Base-by-base conservation (phyloP, 2,113 vertebrate species). In the Atrichornis clamosus region DNA sequence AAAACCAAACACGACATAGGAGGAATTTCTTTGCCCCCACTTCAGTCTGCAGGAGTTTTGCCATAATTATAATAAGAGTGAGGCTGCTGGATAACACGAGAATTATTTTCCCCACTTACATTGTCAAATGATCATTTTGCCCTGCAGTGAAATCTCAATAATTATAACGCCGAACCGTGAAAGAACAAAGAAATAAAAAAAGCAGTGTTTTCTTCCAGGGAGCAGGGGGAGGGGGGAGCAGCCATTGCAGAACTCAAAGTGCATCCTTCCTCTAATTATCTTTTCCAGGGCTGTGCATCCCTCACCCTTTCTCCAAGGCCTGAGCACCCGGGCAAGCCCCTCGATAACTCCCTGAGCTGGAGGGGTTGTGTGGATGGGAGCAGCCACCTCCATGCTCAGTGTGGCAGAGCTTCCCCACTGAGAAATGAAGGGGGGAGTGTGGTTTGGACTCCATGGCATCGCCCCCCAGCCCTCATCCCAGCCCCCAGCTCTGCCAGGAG, bases 141-240 rank as follows among this genome's bases (percentile, higher is more conserved):
- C 96, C 95, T 96, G 93, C 96, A 93, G 95, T 90, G 88, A 95
- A 89, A 94, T 93, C 92, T 94, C 95, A 96, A 85, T 96, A 96
- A 97, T 97, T 96, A 95, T 88, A 83, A 95, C 32, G 87, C 94
- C 7, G 44, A 96, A 81, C 88, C 60, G 32, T 5, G 79, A 65
- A 95, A 92, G 90, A 97, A 96, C 93, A 96, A 97, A 96, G 93
- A 96, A 89, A 95, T 62, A 67, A 84, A 79, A 83, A 75, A 88
- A 58, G 67, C 75, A 6, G 79, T 62, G 84, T 90, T 96, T 95
- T 80, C 93, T 97, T 86, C 33, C 46, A 46, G 64, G 78, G 81
- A 78, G 50, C 7, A 7, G 65, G 82, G 56, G 67, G 72, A 60
- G 30, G 93, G 67, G n/a, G 62, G 21, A 56, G 10, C 65, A 2